phyloP scores from a whole-genome alignment of 2,113 vertebrate species.

The Malurus elegans region DNA sequence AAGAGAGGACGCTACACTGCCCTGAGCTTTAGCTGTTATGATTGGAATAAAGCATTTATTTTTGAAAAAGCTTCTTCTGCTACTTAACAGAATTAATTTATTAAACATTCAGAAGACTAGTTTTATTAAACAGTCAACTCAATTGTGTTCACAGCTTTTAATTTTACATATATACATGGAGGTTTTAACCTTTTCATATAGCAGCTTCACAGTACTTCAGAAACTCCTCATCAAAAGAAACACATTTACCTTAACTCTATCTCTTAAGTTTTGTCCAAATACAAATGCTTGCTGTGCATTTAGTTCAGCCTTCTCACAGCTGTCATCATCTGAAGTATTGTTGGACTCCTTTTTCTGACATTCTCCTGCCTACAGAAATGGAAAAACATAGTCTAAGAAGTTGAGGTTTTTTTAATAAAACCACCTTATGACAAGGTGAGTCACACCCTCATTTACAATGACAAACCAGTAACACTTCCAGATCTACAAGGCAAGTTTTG shows the following conservation, averaged over 20 bases:
- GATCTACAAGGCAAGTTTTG: neutral
- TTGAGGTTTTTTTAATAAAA: neutral
- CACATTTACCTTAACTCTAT: constrained; percentile 88
- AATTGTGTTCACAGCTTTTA: neutral
- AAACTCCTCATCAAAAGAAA: neutral
- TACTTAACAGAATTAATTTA: neutral
- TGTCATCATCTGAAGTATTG: constrained; percentile 71
- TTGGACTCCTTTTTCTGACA: constrained; percentile 62
- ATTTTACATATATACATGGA: neutral
- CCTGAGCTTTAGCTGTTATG: neutral
- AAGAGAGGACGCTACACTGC: neutral
- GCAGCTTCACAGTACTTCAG: neutral
- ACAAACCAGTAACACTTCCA: neutral
- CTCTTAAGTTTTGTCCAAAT: constrained; percentile 96
- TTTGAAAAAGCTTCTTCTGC: neutral
- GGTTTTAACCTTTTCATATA: neutral
- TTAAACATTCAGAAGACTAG: neutral
- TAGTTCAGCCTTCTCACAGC: constrained; percentile 73
- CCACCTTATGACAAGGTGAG: fast-evolving
- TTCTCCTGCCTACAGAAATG: constrained; percentile 70
- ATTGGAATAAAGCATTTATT: neutral
- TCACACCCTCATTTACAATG: neutral
- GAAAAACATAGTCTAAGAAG: neutral
- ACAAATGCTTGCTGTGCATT: constrained; percentile 85
- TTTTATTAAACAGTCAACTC: neutral